Base-by-base conservation (phyloP, 2,888 invertebrate species). In the Hydrotaea diabolus region DNA sequence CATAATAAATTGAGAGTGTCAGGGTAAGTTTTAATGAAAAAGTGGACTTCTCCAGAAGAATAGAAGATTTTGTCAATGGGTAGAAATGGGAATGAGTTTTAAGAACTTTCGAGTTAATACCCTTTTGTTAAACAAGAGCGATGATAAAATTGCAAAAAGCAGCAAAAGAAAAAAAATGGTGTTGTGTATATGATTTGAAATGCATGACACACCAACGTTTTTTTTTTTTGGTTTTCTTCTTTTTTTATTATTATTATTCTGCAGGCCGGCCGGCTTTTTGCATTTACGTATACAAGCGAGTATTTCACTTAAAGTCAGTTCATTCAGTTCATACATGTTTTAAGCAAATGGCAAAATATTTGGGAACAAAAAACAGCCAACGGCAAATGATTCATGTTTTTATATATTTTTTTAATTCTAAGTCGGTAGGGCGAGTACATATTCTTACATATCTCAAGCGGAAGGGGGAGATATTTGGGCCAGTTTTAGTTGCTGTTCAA, bases 161-260 rank as follows among this genome's bases (percentile, higher is more conserved):
- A 0, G 39, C 39, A 36, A 17, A 36, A 17, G 31, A 19, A 15
- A 15, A 55, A 23, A 26, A 59, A 36, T 36, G 36, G 36, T 36
- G 36, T 39, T 3, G 39, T 39, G 7, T 39, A 39, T 31, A 57
- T 26, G 26, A 66, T 77, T 74, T 80, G 43, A 77, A 83, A 83
- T 83, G 73, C 83, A 83, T 83, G 80, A 83, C 80, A 80, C 83
- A 83, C 55, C 73, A 39, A n/a, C 19, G 19, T 17, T 64, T 64
- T 36, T 36, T 31, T 17, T 8, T 76, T 31, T 31, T 31, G 2
- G 31, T 11, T 77, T 66, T 64, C 73, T 17, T 21, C 62, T n/a
- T n/a, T n/a, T n/a, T n/a, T n/a, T n/a, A n/a, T n/a, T n/a, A n/a
- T n/a, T 43, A 17, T 26, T 46, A 57, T 57, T 59, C 39, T 23